Evolutionary conservation across 2,113 vertebrate genomes (phyloP).

Genomic region (Ploceus nigricollis): DNA sequence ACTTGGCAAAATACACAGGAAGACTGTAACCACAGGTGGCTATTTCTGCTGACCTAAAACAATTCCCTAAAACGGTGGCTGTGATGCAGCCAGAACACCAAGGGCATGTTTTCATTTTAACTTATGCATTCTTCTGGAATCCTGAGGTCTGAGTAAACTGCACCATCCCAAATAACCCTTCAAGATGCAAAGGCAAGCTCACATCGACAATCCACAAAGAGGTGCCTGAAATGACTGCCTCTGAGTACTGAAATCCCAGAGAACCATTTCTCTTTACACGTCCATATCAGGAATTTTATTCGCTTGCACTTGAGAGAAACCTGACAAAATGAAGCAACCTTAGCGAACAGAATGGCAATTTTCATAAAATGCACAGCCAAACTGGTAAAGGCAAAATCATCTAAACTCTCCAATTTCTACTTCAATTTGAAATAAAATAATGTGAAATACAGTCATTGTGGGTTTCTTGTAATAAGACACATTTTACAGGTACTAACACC

Average conservation of each 20-base stretch:
- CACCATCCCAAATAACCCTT: conserved; percentile 19
- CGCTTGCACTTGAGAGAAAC: conserved; percentile 52
- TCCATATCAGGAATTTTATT: conserved; percentile 45
- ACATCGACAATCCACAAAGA: not conserved
- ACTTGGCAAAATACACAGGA: conserved; percentile 6
- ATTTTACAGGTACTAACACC: conserved; percentile 69
- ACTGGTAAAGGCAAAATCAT: conserved; percentile 70
- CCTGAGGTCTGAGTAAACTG: conserved; percentile 46
- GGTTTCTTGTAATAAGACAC: conserved; percentile 26
- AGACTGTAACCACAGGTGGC: conserved; percentile 45
- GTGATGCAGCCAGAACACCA: not conserved
- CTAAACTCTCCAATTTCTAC: conserved; percentile 66
- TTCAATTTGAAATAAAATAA: conserved; percentile 70
- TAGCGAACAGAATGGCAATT: conserved; percentile 54
- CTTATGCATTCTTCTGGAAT: conserved; percentile 38
- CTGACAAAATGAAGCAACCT: conserved; percentile 53
- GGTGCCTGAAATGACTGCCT: conserved; percentile 19
- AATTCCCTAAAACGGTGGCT: conserved; percentile 35
- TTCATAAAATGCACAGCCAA: conserved; percentile 62
- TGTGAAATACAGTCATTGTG: conserved; percentile 65
- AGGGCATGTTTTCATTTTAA: conserved; percentile 51
- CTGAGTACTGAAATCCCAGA: conserved; percentile 19
- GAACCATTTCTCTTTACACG: conserved; percentile 44
- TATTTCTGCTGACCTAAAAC: conserved; percentile 61
- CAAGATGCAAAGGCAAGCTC: conserved; percentile 6